Evolutionary conservation across 1,140 invertebrate genomes (phyloP), one percentile per base, ranked within the genome.

Genomic region (Hycleus cichorii): DNA sequence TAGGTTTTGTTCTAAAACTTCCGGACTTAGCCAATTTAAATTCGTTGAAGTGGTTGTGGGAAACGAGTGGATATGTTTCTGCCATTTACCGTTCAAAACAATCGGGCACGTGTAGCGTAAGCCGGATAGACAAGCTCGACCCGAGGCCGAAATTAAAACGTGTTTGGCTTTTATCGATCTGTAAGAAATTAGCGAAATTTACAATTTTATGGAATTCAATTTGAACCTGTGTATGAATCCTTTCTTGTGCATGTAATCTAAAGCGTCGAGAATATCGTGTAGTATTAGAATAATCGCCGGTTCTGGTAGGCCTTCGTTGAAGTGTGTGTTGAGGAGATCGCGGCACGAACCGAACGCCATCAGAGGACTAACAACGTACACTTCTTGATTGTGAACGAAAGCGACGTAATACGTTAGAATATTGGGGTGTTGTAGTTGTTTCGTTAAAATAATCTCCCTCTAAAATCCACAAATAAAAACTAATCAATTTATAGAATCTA

Each of bases 1-100:
- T 54, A 95, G 76, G 78, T 95, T 94, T 84, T 93, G 91, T 77
- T 91, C 86, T 24, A 95, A 75, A n/a, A 95, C 73, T 76, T 96
- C 93, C 12, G 93, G 93, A 71, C 90, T 91, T 2, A 92, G 78
- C 90, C 91, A 95, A 72, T 91, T 90, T 1, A 95, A 72, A 69
- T 89, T 88, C 32, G 82, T 75, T 53, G 82, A 78, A 39, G 82
- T 83, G 26, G 82, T 81, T 1, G 80, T 75, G 4, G 91, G 90
- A 72, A 90, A 88, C 53, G 82, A 83, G 75, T 90, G 88, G 10
- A 93, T 77, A 10, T 76, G 80, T 50, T 74, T 79, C 62, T 84
- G 80, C 73, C 84, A 81, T 65, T 80, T 80, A 1, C 90, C 90
- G 68, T 86, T 80, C 45, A 83, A 74, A 53, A 91, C 76, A 64